Evolutionary conservation across 2,797 vertebrate species (phyloP).

Genomic region (Diglossa cyanea): DNA sequence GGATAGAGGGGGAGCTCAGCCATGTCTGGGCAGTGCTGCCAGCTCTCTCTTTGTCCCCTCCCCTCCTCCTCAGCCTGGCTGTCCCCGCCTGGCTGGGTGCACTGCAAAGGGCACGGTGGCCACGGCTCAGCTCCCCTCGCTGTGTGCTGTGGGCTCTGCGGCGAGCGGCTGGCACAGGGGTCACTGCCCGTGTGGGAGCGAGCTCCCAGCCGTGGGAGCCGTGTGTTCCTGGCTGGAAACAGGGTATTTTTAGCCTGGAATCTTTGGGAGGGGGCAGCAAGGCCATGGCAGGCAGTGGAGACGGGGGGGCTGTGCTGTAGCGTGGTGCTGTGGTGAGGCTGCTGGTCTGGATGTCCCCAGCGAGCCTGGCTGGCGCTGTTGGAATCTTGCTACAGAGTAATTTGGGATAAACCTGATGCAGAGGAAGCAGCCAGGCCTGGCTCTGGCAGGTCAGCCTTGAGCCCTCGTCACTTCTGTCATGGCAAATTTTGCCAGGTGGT

Average conservation of each 20-base stretch:
- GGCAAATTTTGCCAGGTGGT: accelerated
- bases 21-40: accelerated
- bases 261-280: background rate
- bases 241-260: background rate
- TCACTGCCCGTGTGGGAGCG: background rate
- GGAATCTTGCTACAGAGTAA: background rate
- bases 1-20: background rate
- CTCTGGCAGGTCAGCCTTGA: background rate
- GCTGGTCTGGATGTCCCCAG: background rate
- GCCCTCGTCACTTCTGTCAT: background rate
- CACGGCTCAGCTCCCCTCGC: background rate
- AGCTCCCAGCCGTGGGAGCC: background rate
- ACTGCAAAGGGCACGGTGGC: background rate
- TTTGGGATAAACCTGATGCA: background rate
- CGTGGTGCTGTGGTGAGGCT: accelerated
- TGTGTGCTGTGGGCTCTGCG: background rate
- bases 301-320: background rate
- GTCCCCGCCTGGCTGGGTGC: background rate
- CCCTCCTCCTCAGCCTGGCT: background rate
- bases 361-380: background rate
- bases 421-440: accelerated
- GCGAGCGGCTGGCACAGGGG: background rate
- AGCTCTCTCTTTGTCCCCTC: background rate
- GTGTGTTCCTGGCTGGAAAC: background rate
- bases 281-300: background rate